These are phyloP conservation scores for Lottia scabra DNA, from an alignment of 2,888 invertebrate genomes.

Conservation along the genomic window DNA sequence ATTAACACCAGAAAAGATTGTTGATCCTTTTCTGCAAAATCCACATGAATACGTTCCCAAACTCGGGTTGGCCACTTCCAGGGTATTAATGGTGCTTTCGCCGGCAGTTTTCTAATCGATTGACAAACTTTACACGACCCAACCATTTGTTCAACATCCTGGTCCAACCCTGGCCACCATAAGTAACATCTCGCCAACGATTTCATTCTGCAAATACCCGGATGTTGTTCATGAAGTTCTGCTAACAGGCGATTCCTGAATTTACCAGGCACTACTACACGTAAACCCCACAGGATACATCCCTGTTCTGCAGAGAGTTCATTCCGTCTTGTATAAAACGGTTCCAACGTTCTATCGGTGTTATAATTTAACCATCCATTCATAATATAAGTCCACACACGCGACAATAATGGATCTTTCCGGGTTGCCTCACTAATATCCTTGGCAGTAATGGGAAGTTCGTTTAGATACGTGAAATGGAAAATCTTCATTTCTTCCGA, in stretches of 20 bases:
- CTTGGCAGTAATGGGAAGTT: not conserved
- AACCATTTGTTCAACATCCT: constrained; percentile 26
- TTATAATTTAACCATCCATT: not conserved
- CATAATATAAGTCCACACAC: not conserved
- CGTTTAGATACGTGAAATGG: not conserved
- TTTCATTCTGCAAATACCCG: constrained; percentile 40
- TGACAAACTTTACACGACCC: constrained; percentile 32
- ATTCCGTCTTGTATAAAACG: not conserved
- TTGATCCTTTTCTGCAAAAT: constrained; percentile 43
- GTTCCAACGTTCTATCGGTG: not conserved
- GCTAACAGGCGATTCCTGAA: constrained; percentile 17
- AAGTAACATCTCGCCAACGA: constrained; percentile 28
- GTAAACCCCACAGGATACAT: constrained; percentile 28
- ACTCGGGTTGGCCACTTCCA: constrained; percentile 43
- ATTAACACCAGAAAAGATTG: constrained; percentile 36
- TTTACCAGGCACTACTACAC: constrained; percentile 25
- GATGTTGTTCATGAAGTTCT: constrained; percentile 32
- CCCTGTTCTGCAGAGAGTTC: constrained; percentile 20
- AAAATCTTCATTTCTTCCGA: constrained; percentile 9
- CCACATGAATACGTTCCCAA: constrained; percentile 49
- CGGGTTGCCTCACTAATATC: constrained; percentile 3
- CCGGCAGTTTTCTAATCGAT: constrained; percentile 24
- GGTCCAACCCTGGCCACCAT: constrained; percentile 41
- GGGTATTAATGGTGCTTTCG: constrained; percentile 37
- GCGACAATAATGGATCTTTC: not conserved